Evolutionary conservation across 2,888 invertebrate genomes (phyloP).

Genomic region (Cryptocheilus praepositus): DNA sequence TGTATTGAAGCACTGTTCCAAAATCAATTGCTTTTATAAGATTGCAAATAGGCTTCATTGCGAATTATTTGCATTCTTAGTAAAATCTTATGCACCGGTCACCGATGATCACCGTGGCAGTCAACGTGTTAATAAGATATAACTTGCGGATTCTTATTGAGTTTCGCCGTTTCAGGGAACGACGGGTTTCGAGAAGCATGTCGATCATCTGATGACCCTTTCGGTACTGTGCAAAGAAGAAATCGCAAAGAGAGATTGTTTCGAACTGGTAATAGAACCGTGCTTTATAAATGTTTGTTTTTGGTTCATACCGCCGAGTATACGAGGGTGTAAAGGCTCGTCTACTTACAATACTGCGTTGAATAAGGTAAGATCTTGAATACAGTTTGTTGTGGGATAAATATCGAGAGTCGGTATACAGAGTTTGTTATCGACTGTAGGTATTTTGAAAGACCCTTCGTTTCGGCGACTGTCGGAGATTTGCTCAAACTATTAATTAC

Average conservation of each 20-base stretch:
- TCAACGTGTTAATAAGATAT: no score
- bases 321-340: constrained; percentile 58
- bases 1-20: no score
- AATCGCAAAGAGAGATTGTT: constrained; percentile 70
- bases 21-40: no score
- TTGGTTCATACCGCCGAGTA: constrained; percentile 81
- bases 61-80: no score
- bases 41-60: no score
- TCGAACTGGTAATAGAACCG: constrained; percentile 76
- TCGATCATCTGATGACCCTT: constrained; percentile 76
- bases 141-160: no score
- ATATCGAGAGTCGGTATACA: neutral
- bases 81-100: no score
- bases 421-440: neutral
- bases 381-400: neutral
- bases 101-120: no score
- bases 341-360: constrained; percentile 70
- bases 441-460: no score
- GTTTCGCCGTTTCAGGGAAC: constrained; percentile 68
- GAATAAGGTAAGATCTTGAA: constrained; percentile 69
- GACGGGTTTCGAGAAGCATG: constrained; percentile 76
- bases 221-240: constrained; percentile 75
- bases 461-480: no score
- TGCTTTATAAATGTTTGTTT: constrained; percentile 84
- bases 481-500: no score